These are phyloP conservation scores for Coelinius sp. DNA, from an alignment of 2,888 invertebrate genomes.

Conservation along the genomic window DNA sequence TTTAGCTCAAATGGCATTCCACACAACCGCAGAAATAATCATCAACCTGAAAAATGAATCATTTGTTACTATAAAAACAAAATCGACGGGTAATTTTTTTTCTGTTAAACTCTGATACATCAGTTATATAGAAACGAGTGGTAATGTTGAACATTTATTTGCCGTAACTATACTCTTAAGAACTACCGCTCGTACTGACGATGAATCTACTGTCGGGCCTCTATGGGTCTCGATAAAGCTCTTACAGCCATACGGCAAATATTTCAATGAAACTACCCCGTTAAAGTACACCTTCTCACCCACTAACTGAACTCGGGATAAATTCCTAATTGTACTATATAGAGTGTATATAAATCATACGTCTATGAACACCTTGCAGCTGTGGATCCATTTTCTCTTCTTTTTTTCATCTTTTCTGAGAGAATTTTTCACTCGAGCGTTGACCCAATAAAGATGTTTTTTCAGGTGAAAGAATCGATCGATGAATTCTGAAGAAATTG, in stretches of 20 bases:
- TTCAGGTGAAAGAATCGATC: neutral
- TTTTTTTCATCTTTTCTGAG: neutral
- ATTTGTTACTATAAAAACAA: neutral
- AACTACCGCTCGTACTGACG: slow-evolving; percentile 37
- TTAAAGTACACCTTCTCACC: slow-evolving; percentile 11
- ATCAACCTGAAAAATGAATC: neutral
- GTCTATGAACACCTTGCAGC: neutral
- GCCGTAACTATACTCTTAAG: slow-evolving; percentile 45
- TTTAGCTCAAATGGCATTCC: neutral
- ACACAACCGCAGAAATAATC: neutral
- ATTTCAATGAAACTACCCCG: slow-evolving; percentile 48
- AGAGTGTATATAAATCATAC: neutral
- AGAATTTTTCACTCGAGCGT: neutral
- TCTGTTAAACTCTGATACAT: neutral
- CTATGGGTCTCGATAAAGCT: slow-evolving; percentile 43
- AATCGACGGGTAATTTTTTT: neutral
- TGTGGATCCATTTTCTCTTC: neutral
- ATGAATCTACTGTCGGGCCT: slow-evolving; percentile 42
- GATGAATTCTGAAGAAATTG: neutral
- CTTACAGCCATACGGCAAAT: slow-evolving; percentile 43
- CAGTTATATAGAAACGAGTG: slow-evolving; percentile 22
- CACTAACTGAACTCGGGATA: slow-evolving; percentile 23
- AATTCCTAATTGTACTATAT: slow-evolving; percentile 38
- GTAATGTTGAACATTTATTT: slow-evolving; percentile 48
- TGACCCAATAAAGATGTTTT: neutral